Conservation (phyloP, 2,888 invertebrate species). For the Drosophila kambysellisi region DNA sequence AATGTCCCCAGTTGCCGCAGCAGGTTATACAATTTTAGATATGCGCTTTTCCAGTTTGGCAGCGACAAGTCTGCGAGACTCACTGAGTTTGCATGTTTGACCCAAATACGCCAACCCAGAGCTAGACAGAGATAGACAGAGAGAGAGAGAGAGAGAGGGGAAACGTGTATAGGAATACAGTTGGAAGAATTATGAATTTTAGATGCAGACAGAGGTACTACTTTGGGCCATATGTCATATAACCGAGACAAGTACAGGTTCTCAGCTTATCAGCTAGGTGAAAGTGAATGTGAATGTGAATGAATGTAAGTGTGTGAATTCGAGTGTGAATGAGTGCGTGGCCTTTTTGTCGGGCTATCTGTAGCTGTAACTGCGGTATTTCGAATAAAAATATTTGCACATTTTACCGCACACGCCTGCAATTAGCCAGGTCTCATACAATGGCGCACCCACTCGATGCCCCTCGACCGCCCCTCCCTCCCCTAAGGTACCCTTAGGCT, state of each 20-base stretch:
- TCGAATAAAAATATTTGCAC: slow-evolving; percentile 37
- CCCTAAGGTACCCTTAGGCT: neutral
- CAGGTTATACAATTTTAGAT: slow-evolving; percentile 80
- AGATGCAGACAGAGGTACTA: slow-evolving; percentile 29
- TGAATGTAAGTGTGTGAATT: slow-evolving; percentile 6
- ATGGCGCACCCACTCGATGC: slow-evolving; percentile 25
- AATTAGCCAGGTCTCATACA: slow-evolving; percentile 57
- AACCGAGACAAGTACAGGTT: slow-evolving; percentile 35
- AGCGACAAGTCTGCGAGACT: slow-evolving; percentile 49
- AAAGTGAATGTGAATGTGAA: slow-evolving; percentile 69
- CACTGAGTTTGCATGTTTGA: slow-evolving; percentile 79
- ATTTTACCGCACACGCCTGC: slow-evolving; percentile 39
- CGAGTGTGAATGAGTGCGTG: slow-evolving; percentile 59
- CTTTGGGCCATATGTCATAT: slow-evolving; percentile 29
- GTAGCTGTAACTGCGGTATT: slow-evolving; percentile 28
- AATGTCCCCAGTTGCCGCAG: slow-evolving; percentile 39
- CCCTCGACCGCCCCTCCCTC: neutral
- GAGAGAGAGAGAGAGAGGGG: slow-evolving; percentile 16
- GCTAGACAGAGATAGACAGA: slow-evolving; percentile 10
- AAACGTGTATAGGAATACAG: slow-evolving; percentile 19
- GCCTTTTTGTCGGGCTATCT: slow-evolving; percentile 38
- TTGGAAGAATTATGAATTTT: slow-evolving; percentile 55
- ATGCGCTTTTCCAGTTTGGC: slow-evolving; percentile 73
- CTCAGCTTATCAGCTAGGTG: slow-evolving; percentile 65
- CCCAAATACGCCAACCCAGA: slow-evolving; percentile 66